phyloP scores from a whole-genome alignment of 2,113 vertebrate species.

The Limanda limanda region DNA sequence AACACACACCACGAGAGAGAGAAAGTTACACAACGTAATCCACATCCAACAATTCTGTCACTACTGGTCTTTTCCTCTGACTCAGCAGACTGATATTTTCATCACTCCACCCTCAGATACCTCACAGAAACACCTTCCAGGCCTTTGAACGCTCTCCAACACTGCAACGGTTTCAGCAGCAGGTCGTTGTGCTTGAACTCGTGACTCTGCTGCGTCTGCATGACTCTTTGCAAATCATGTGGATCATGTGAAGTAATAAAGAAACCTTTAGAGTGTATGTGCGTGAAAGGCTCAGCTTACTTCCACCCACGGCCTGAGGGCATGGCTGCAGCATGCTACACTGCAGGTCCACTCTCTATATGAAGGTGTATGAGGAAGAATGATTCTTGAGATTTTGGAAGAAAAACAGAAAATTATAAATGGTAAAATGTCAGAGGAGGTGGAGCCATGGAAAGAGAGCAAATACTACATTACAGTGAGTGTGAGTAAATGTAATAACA shows the following conservation, averaged over 20 bases:
- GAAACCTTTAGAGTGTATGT: neutral
- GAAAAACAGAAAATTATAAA: neutral
- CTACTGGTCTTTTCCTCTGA: neutral
- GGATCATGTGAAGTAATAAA: neutral
- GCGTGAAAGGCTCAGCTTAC: no score
- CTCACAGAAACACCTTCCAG: neutral
- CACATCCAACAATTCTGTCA: neutral
- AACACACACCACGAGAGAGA: neutral
- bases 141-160: neutral
- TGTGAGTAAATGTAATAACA: neutral
- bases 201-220: neutral
- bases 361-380: no score
- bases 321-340: neutral
- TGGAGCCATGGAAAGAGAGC: no score
- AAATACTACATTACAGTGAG: no score
- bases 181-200: slow-evolving; percentile 1
- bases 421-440: no score
- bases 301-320: no score
- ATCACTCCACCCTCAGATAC: neutral
- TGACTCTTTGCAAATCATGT: neutral
- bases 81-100: neutral
- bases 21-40: neutral
- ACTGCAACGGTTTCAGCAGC: neutral
- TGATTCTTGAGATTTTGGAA: no score
- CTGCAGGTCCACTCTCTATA: neutral